Percentiles rank a stretch among this genome's conserved stretches.
Conservation (phyloP, 2,113 vertebrate species). For the Zosterops borbonicus region DNA sequence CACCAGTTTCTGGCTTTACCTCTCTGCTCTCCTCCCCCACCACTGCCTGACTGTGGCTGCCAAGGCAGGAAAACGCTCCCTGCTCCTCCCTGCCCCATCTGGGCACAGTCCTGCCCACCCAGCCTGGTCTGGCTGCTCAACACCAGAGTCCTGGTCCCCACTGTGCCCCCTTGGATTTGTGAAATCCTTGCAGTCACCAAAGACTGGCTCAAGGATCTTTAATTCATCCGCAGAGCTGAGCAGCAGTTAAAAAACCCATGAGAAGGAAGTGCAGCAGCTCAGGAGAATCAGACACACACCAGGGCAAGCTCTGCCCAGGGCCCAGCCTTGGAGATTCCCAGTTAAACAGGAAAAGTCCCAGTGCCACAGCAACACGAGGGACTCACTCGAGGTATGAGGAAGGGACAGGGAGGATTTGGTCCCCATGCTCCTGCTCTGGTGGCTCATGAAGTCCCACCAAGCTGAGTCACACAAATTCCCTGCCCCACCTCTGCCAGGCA, state of each 20-base stretch:
- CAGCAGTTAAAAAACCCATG: accelerated
- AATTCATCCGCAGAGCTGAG: not conserved
- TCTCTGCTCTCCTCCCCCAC: not conserved
- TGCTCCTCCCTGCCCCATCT: not conserved
- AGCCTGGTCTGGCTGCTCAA: not conserved
- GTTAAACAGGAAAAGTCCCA: not conserved
- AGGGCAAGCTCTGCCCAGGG: not conserved
- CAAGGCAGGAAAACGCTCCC: accelerated
- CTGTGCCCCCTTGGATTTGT: not conserved
- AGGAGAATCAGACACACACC: not conserved
- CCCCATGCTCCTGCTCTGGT: not conserved
- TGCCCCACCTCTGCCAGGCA: not conserved
- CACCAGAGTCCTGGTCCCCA: not conserved
- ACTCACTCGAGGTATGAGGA: not conserved
- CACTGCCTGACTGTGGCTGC: not conserved
- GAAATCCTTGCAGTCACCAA: accelerated
- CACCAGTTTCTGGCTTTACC: not conserved
- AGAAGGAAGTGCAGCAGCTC: not conserved
- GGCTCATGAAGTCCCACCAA: not conserved
- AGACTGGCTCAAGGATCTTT: not conserved
- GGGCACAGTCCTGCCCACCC: not conserved
- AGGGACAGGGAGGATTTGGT: not conserved
- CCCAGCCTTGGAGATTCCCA: not conserved
- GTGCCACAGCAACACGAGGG: accelerated
- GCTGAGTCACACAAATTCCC: not conserved